Evolutionary conservation across 2,797 vertebrate species (phyloP).

Genomic region (Mareca strepera): DNA sequence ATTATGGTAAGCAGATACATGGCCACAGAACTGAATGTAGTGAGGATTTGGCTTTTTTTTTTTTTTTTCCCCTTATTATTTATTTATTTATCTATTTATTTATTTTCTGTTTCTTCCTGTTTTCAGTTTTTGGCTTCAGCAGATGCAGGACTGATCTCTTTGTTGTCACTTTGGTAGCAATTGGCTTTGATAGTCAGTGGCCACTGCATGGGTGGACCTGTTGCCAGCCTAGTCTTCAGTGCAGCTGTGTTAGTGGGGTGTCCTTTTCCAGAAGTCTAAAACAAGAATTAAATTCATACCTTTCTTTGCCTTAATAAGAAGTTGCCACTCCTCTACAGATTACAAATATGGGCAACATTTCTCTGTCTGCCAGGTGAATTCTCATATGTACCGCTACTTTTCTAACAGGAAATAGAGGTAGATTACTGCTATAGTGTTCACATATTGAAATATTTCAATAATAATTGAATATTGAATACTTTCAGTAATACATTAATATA

Average conservation of each 20-base stretch:
- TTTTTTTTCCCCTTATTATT: background rate
- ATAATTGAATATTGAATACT: too few relatives aligned
- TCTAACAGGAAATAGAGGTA: background rate
- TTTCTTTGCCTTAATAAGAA: background rate
- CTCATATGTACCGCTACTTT: background rate
- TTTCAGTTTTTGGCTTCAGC: background rate
- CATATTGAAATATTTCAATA: background rate
- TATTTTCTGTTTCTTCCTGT: background rate
- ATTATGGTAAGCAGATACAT: background rate
- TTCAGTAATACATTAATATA: background rate
- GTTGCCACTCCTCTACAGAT: background rate
- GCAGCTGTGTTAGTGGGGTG: background rate
- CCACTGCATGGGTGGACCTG: accelerated
- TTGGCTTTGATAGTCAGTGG: accelerated
- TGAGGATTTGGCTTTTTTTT: background rate
- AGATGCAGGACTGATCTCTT: background rate
- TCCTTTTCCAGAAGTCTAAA: background rate
- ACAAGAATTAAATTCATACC: background rate
- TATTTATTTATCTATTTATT: too few relatives aligned
- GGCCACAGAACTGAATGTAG: background rate
- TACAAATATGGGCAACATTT: background rate
- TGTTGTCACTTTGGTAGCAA: background rate
- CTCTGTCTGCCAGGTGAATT: background rate
- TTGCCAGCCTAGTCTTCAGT: background rate
- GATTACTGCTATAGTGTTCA: background rate